Conservation (phyloP, 2,113 vertebrate species). For the Micronycteris hirsuta region DNA sequence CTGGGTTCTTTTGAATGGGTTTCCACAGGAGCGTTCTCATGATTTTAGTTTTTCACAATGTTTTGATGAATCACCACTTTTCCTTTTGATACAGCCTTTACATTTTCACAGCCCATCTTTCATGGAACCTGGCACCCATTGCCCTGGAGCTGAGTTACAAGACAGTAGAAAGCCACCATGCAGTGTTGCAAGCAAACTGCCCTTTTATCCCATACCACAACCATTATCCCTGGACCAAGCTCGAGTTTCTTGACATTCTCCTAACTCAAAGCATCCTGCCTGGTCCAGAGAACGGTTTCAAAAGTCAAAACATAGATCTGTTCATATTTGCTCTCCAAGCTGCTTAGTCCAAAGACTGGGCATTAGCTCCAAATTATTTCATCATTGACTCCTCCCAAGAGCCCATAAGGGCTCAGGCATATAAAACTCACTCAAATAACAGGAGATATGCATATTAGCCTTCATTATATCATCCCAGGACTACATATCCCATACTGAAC, state of each 20-base stretch:
- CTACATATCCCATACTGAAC: neutral
- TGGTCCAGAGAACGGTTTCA: neutral
- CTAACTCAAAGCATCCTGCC: neutral
- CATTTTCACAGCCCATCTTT: neutral
- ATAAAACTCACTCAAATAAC: neutral
- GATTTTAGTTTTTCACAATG: neutral
- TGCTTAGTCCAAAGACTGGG: neutral
- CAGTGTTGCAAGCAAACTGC: neutral
- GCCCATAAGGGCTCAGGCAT: neutral
- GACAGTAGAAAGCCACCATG: neutral
- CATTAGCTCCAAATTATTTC: neutral
- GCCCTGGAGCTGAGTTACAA: neutral
- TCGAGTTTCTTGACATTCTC: neutral
- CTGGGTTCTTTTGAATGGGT: neutral
- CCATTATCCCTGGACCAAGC: neutral
- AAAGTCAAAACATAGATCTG: neutral
- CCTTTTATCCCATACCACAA: neutral
- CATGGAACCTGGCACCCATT: neutral
- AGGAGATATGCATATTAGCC: neutral
- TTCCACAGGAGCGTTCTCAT: neutral
- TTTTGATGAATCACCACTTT: neutral
- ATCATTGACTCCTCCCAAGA: neutral
- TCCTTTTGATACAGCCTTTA: neutral
- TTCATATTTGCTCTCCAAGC: neutral
- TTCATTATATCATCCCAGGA: neutral